Conservation (phyloP, 1,140 invertebrate species). For the Drosophila nebulosa region DNA sequence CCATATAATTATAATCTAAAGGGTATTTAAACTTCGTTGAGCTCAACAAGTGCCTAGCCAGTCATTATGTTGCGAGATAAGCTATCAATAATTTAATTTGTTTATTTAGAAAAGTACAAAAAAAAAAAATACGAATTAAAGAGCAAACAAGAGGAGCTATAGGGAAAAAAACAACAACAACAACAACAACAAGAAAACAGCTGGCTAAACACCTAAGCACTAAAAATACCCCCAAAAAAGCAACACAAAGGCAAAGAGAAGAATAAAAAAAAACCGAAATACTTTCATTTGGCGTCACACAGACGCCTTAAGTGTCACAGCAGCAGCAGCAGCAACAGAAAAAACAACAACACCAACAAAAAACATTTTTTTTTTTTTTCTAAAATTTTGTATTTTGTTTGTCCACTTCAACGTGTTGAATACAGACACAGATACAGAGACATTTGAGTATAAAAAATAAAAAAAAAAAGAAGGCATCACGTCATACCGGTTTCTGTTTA, state of each 20-base stretch:
- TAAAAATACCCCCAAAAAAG: constrained; percentile 8
- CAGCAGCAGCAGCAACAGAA: too few species aligned
- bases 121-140: background rate
- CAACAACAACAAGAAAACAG: background rate
- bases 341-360: constrained; percentile 17
- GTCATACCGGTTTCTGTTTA: constrained; percentile 72
- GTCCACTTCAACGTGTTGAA: constrained; percentile 57
- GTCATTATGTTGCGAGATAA: background rate
- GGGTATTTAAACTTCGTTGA: background rate
- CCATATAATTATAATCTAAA: too few species aligned
- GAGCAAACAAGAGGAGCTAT: background rate
- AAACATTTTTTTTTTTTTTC: constrained; percentile 15
- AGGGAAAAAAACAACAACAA: background rate
- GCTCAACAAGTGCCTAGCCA: background rate
- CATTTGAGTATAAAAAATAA: constrained; percentile 27
- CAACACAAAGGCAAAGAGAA: background rate
- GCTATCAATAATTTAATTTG: constrained; percentile 1
- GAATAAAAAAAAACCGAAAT: constrained; percentile 2
- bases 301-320: constrained; percentile 31
- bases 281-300: constrained; percentile 23
- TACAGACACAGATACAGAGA: constrained; percentile 45
- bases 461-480: constrained; percentile 45
- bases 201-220: background rate
- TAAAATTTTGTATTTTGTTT: constrained; percentile 41
- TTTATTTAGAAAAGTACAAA: background rate